Evolutionary conservation across 2,797 vertebrate species (phyloP).

Genomic region (Hirundo rustica): DNA sequence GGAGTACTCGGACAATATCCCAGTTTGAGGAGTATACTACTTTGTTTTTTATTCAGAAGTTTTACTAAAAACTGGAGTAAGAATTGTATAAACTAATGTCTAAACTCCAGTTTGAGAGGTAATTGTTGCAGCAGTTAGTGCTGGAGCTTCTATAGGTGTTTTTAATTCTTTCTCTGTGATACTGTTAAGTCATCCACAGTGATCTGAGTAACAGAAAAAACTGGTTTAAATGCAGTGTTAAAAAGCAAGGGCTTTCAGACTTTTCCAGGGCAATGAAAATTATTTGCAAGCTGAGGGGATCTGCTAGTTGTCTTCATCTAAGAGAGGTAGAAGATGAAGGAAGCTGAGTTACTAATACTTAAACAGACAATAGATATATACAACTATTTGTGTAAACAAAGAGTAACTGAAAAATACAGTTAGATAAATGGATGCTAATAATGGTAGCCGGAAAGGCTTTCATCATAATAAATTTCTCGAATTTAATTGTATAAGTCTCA

Average conservation of each 20-base stretch:
- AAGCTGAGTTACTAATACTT: background rate
- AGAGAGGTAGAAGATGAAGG: background rate
- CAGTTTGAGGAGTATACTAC: background rate
- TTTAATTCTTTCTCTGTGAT: background rate
- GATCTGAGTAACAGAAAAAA: background rate
- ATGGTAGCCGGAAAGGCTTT: background rate
- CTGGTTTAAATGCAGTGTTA: background rate
- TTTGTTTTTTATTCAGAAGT: background rate
- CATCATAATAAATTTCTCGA: slow-evolving; percentile 3
- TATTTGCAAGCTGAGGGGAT: background rate
- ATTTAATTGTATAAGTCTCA: slow-evolving; percentile 14
- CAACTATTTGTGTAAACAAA: background rate
- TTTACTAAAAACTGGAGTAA: background rate
- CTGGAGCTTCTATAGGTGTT: background rate
- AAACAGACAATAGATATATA: background rate
- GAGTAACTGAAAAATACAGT: background rate
- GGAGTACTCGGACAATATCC: background rate
- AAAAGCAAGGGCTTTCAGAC: background rate
- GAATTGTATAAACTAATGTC: background rate
- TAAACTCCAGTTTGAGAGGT: background rate
- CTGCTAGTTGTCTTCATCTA: background rate
- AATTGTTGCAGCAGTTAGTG: background rate
- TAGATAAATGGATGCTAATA: background rate
- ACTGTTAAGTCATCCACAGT: background rate
- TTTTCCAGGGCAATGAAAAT: background rate